Evolutionary conservation across 2,888 invertebrate genomes (phyloP).

Genomic region (Calameuta filiformis): DNA sequence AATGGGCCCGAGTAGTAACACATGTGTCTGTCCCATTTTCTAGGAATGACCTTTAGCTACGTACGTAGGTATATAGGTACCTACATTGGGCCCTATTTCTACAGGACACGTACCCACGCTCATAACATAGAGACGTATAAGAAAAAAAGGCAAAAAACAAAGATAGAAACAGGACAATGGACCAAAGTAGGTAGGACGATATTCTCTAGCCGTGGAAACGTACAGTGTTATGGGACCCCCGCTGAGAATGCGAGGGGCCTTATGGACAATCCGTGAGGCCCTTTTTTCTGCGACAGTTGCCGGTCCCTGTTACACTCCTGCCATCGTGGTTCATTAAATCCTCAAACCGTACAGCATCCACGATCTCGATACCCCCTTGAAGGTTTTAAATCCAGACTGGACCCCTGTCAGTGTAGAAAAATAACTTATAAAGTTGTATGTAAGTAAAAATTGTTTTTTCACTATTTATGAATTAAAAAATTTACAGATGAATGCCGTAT

Average conservation of each 20-base stretch:
- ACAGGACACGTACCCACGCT: not conserved
- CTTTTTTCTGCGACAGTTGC: slow-evolving; percentile 39
- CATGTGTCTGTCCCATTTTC: slow-evolving; percentile 4
- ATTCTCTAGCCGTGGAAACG: not conserved
- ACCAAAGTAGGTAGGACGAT: slow-evolving; percentile 1
- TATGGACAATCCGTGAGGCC: slow-evolving; percentile 44
- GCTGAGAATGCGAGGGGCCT: slow-evolving; percentile 12
- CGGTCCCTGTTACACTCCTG: slow-evolving; percentile 9
- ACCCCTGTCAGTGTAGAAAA: too few relatives aligned
- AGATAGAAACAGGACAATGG: slow-evolving; percentile 14
- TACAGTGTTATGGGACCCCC: slow-evolving; percentile 13
- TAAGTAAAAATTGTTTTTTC: not conserved
- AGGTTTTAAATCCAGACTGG: not conserved
- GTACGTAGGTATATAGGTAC: not conserved
- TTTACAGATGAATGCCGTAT: not conserved
- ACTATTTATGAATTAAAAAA: not conserved
- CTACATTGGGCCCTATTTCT: not conserved
- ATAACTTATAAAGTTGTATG: not conserved
- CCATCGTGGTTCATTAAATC: slow-evolving; percentile 3
- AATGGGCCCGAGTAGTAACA: not conserved
- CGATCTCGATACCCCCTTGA: slow-evolving; percentile 4
- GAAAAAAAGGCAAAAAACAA: not conserved
- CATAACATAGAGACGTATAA: not conserved
- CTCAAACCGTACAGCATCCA: not conserved
- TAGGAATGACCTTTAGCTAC: slow-evolving; percentile 2